phyloP scores from a whole-genome alignment of 2,113 vertebrate genomes.

The Zingel zingel region DNA sequence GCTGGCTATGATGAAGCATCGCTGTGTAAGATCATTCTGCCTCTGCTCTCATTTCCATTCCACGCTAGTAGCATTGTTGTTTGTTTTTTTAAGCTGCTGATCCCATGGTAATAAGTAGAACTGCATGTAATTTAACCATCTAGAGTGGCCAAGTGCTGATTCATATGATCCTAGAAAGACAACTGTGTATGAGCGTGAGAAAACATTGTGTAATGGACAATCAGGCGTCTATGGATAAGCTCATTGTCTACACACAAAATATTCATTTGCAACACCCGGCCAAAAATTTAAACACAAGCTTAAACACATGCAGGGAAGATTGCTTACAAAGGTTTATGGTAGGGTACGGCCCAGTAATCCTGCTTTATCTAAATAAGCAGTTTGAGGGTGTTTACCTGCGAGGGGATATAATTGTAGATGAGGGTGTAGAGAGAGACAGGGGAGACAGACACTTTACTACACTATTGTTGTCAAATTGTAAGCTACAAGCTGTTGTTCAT shows the following conservation, averaged over 20 bases:
- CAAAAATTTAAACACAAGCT: constrained; percentile 45
- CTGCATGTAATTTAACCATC: no score
- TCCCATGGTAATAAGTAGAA: background rate
- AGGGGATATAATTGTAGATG: constrained; percentile 65
- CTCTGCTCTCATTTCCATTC: constrained; percentile 34
- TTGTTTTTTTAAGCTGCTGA: background rate
- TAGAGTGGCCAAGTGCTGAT: background rate
- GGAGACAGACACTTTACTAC: constrained; percentile 40
- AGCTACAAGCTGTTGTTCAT: constrained; percentile 30
- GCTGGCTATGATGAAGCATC: constrained; percentile 22
- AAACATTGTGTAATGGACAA: background rate
- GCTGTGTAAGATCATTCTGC: constrained; percentile 39
- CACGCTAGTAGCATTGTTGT: constrained; percentile 1
- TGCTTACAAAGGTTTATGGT: constrained; percentile 67
- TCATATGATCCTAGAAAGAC: background rate
- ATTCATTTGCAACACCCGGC: constrained; percentile 34
- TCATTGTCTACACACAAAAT: constrained; percentile 28
- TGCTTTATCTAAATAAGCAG: constrained; percentile 72
- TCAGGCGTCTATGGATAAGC: constrained; percentile 16
- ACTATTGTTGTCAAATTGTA: constrained; percentile 45
- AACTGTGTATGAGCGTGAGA: background rate
- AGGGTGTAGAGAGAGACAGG: constrained; percentile 20
- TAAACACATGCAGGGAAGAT: constrained; percentile 45
- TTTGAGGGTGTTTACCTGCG: constrained; percentile 65
- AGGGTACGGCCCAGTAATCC: constrained; percentile 53